These are phyloP conservation scores for Diadophis punctatus DNA, from an alignment of 2,113 vertebrate genomes.

Conservation along the genomic window DNA sequence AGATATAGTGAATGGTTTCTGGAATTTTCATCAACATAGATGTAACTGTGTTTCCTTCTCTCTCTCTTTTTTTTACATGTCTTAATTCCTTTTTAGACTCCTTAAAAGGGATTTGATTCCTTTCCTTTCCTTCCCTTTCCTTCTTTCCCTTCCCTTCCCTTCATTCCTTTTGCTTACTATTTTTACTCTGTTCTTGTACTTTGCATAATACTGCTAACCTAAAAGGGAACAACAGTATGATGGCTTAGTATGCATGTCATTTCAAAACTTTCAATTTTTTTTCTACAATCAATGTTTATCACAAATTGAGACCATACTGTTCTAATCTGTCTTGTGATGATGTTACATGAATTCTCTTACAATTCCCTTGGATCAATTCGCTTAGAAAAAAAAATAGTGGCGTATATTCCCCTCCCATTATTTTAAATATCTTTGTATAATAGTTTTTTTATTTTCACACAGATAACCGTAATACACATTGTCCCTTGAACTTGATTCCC, in stretches of 20 bases:
- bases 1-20: neutral
- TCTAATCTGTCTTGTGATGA: neutral
- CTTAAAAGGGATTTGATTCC: neutral
- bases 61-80: neutral
- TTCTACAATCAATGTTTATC: neutral
- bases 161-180: neutral
- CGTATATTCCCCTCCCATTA: neutral
- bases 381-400: neutral
- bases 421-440: neutral
- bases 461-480: neutral
- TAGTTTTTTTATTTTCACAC: neutral
- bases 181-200: neutral
- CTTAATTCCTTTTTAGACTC: neutral
- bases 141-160: neutral
- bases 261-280: neutral
- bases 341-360: neutral
- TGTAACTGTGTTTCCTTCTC: neutral
- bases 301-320: neutral
- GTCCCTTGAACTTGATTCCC: neutral
- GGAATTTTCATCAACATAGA: neutral
- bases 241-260: neutral
- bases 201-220: neutral
- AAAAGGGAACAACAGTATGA: neutral
- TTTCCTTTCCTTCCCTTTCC: too few species aligned
- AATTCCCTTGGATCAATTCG: neutral